Evolutionary conservation across 2,797 vertebrate genomes (phyloP).

Genomic region (Peromyscus attwateri): DNA sequence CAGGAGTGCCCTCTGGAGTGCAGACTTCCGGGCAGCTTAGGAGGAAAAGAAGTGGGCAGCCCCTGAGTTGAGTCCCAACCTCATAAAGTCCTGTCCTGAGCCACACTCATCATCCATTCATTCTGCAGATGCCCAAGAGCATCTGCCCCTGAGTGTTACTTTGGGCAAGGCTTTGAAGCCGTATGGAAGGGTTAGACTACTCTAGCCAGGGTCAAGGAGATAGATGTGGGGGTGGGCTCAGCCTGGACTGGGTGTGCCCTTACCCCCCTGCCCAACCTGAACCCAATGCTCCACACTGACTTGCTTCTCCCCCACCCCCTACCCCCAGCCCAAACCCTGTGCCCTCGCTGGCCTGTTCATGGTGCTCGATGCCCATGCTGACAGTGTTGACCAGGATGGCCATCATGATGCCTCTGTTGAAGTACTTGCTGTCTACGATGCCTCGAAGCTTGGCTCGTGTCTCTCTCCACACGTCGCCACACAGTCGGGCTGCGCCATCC

Average conservation of each 20-base stretch:
- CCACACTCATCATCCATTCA: not conserved
- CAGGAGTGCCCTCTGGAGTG: not conserved
- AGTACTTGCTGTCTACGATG: conserved; percentile 99
- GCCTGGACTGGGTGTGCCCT: not conserved
- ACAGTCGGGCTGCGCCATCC: conserved; percentile 85
- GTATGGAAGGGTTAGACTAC: fast-evolving
- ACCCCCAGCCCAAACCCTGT: not conserved
- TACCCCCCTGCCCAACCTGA: not conserved
- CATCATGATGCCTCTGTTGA: conserved; percentile 98
- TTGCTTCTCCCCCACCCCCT: conserved; percentile 87
- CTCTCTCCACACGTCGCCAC: conserved; percentile 90
- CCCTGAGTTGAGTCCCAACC: not conserved
- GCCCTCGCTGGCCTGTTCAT: conserved; percentile 94
- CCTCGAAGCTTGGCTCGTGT: conserved; percentile 94
- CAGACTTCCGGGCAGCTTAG: not conserved
- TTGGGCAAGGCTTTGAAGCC: not conserved
- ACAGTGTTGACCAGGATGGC: conserved; percentile 98
- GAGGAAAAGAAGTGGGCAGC: not conserved
- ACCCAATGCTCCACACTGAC: conserved; percentile 88
- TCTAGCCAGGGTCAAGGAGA: not conserved
- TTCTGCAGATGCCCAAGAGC: not conserved
- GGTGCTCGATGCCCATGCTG: conserved; percentile 99
- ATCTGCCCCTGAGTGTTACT: not conserved
- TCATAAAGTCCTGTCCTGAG: fast-evolving
- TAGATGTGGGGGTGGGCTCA: not conserved